Conservation (phyloP, 2,113 vertebrate species). For the Oryzias curvinotus region DNA sequence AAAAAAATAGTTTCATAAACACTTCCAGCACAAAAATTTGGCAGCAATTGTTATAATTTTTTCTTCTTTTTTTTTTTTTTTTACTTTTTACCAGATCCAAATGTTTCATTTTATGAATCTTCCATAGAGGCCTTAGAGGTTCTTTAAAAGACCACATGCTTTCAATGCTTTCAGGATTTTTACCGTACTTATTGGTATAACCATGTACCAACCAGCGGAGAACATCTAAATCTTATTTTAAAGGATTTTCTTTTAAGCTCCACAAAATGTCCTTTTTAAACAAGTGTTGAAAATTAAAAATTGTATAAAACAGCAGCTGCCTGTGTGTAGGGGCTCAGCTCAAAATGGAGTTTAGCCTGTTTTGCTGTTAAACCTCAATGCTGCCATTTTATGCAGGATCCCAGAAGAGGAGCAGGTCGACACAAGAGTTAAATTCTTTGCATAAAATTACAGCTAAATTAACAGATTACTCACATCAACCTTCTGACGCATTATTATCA, state of each 20-base stretch:
- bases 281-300: too few species aligned
- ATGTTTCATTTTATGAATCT: conserved; percentile 48
- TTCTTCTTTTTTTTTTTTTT: conserved; percentile 7
- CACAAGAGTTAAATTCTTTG: conserved; percentile 27
- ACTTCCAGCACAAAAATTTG: conserved; percentile 55
- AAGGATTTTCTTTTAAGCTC: conserved; percentile 4
- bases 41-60: conserved; percentile 38
- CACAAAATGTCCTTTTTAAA: too few species aligned
- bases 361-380: too few species aligned
- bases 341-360: too few species aligned
- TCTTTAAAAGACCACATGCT: conserved; percentile 44
- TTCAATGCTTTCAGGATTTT: conserved; percentile 47
- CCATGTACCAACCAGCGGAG: conserved; percentile 34
- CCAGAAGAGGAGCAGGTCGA: conserved; percentile 30
- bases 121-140: conserved; percentile 29
- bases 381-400: conserved; percentile 7
- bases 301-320: too few species aligned
- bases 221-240: conserved; percentile 35
- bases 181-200: conserved; percentile 41
- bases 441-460: conserved; percentile 52
- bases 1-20: conserved; percentile 54
- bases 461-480: conserved; percentile 55
- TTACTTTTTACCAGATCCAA: conserved; percentile 25
- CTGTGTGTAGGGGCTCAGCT: conserved; percentile 2
- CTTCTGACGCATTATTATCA: conserved; percentile 34